Evolutionary conservation across 53 echinoderm and acorn worm species (phyloP).

Genomic region (Astropecten irregularis): DNA sequence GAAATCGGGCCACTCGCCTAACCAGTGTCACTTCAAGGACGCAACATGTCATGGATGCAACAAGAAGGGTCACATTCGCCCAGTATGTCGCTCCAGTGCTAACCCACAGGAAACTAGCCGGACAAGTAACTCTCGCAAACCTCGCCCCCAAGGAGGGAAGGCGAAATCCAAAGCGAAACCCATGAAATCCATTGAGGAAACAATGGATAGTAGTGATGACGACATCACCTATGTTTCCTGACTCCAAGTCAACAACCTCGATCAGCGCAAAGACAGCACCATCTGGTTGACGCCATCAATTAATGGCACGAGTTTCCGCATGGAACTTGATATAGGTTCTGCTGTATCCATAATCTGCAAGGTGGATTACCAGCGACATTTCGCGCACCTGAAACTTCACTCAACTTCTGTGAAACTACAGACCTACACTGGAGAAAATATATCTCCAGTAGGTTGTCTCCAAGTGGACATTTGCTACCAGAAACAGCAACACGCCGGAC

Average conservation of each 20-base stretch:
- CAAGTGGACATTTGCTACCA: constrained; percentile 3
- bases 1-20: constrained; percentile 25
- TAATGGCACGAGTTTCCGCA: constrained; percentile 3
- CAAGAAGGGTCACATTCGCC: constrained; percentile 51
- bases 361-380: constrained; percentile 31
- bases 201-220: background rate
- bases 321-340: constrained; percentile 65
- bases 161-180: background rate
- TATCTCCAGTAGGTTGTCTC: constrained; percentile 21
- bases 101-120: background rate
- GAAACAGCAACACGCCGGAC: background rate
- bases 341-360: constrained; percentile 47
- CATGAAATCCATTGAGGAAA: background rate
- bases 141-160: background rate
- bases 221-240: background rate
- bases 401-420: constrained; percentile 26
- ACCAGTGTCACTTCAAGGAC: constrained; percentile 48
- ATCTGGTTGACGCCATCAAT: constrained; percentile 28
- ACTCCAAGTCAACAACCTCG: background rate
- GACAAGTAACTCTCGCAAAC: background rate
- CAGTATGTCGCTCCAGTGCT: background rate
- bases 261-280: background rate
- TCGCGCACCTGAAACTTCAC: background rate
- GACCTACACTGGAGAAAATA: constrained; percentile 2
- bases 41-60: constrained; percentile 31